phyloP scores from a whole-genome alignment of 2,797 vertebrate genomes.

The Chloroceryle inda region DNA sequence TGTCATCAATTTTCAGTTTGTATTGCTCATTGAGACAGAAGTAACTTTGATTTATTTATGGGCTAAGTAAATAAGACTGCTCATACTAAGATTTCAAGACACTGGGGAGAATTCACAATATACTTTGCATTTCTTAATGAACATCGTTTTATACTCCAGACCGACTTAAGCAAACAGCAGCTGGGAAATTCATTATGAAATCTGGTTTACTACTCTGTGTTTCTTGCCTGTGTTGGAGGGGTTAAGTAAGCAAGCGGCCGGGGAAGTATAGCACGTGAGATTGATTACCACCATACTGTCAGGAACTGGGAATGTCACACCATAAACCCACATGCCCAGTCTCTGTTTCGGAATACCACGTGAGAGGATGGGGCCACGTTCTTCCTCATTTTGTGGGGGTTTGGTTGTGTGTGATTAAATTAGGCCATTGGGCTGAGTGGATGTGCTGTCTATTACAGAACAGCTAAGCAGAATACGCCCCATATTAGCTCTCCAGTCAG shows the following conservation, averaged over 20 bases:
- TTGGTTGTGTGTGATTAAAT: not conserved
- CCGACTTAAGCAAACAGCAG: not conserved
- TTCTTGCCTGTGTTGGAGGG: not conserved
- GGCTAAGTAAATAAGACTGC: not conserved
- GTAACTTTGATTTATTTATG: not conserved
- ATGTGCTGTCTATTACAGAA: not conserved
- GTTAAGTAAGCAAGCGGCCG: not conserved
- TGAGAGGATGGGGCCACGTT: not conserved
- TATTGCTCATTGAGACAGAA: constrained; percentile 45
- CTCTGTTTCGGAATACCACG: not conserved
- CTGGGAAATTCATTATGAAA: not conserved
- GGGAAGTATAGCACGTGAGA: not conserved
- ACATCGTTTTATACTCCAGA: not conserved
- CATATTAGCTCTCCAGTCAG: not conserved
- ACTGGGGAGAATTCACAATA: not conserved
- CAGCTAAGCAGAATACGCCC: not conserved
- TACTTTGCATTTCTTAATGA: not conserved
- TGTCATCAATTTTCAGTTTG: not conserved
- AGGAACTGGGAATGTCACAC: not conserved
- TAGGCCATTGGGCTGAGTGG: not conserved
- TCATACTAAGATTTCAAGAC: not conserved
- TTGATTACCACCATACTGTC: not conserved
- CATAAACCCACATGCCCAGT: not conserved
- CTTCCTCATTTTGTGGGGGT: not conserved
- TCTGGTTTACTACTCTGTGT: not conserved